phyloP scores from a whole-genome alignment of 2,113 vertebrate species.

The Scatophagus argus region DNA sequence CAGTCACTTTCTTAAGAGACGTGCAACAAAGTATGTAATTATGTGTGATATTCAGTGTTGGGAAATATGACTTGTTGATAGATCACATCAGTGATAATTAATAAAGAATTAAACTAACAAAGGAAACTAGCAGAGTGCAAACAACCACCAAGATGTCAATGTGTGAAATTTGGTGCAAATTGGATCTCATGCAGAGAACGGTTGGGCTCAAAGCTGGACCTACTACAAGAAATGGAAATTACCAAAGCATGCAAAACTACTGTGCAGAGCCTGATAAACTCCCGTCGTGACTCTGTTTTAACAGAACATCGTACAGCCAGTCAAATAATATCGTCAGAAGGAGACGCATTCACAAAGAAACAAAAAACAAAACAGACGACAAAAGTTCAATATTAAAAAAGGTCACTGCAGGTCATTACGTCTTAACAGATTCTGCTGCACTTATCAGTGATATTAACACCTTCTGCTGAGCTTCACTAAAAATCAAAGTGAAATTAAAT shows the following conservation, averaged over 20 bases:
- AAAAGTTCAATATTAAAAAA: neutral
- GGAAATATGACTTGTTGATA: slow-evolving; percentile 21
- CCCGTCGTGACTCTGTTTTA: neutral
- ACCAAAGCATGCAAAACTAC: slow-evolving; percentile 28
- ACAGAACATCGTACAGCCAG: neutral
- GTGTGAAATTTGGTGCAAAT: slow-evolving; percentile 48
- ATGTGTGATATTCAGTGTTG: neutral
- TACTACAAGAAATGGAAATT: slow-evolving; percentile 51
- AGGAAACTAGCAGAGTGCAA: neutral
- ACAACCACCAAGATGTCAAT: neutral
- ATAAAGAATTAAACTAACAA: neutral
- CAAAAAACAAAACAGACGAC: neutral
- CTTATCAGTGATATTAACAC: neutral
- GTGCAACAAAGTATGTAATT: slow-evolving; percentile 24
- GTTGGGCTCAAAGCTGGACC: slow-evolving; percentile 36
- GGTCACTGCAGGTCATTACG: neutral
- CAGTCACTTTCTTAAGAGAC: slow-evolving; percentile 10
- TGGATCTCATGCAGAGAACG: slow-evolving; percentile 48
- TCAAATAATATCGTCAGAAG: neutral
- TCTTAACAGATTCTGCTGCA: neutral
- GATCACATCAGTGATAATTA: slow-evolving; percentile 6
- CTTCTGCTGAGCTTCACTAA: neutral
- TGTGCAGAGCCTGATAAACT: neutral
- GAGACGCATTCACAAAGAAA: neutral
- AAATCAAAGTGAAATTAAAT: no score